phyloP scores from a whole-genome alignment of 2,797 vertebrate species.

The Triplophysa yarkandensis region DNA sequence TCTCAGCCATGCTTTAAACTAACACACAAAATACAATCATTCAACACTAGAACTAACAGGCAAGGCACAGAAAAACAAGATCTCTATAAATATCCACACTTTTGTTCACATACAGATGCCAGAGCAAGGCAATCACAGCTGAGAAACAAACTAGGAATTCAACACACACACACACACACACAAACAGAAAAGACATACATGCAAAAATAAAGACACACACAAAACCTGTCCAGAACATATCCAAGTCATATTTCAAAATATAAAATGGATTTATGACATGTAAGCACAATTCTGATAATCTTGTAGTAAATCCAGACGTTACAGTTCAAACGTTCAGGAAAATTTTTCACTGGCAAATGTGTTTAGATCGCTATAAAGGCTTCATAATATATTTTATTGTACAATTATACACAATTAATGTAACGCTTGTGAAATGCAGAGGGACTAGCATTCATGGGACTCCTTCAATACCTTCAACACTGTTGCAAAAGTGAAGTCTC shows the following conservation, averaged over 20 bases:
- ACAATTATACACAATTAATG: too few species aligned
- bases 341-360: too few species aligned
- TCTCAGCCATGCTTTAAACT: neutral
- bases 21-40: constrained; percentile 16
- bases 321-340: too few species aligned
- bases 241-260: neutral
- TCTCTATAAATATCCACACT: constrained; percentile 43
- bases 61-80: constrained; percentile 15
- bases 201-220: constrained; percentile 3
- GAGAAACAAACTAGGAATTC: constrained; percentile 10
- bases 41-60: neutral
- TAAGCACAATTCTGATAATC: neutral
- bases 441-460: too few species aligned
- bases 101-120: constrained; percentile 31
- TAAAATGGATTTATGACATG: neutral
- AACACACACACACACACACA: constrained; percentile 15
- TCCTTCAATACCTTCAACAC: too few species aligned
- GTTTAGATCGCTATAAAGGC: neutral
- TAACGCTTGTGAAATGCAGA: too few species aligned
- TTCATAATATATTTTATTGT: too few species aligned
- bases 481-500: too few species aligned
- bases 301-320: too few species aligned
- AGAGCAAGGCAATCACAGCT: constrained; percentile 35
- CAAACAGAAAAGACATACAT: too few species aligned
- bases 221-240: neutral